Evolutionary conservation across 1,140 invertebrate genomes (phyloP).

Genomic region (Drosophila kepulauana): DNA sequence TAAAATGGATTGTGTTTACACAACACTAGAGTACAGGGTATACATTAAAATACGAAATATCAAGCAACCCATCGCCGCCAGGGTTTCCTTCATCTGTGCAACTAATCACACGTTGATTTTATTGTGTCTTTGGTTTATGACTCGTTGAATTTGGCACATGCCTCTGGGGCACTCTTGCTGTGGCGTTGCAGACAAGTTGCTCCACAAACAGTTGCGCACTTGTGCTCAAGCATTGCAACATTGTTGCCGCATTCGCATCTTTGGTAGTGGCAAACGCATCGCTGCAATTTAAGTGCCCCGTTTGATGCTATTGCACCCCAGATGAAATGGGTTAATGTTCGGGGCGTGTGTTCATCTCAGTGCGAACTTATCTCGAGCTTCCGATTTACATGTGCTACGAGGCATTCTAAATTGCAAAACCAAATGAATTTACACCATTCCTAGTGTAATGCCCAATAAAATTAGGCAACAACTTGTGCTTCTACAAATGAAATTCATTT

Average conservation of each 20-base stretch:
- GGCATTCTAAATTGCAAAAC: neutral
- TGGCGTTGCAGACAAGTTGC: conserved; percentile 32
- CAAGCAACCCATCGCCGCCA: no score
- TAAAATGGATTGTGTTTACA: no score
- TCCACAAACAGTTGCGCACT: conserved; percentile 21
- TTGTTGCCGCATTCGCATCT: conserved; percentile 48
- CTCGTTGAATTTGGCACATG: conserved; percentile 56
- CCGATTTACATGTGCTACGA: conserved; percentile 15
- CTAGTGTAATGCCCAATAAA: neutral
- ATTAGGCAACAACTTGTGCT: conserved; percentile 4
- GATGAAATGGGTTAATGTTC: conserved; percentile 69
- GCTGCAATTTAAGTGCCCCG: conserved; percentile 67
- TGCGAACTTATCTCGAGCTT: conserved; percentile 2
- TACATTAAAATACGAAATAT: neutral
- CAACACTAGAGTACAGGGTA: neutral
- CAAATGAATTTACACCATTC: conserved; percentile 1
- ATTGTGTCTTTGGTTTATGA: conserved; percentile 80
- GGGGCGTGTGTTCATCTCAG: conserved; percentile 49
- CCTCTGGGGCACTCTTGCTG: neutral
- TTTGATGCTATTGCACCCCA: conserved; percentile 56
- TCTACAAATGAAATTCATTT: neutral
- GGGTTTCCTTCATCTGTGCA: neutral
- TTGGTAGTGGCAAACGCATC: conserved; percentile 51
- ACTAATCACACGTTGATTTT: conserved; percentile 64
- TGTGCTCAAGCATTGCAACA: conserved; percentile 27